These are phyloP conservation scores for Drosophila merina DNA, from an alignment of 2,888 invertebrate genomes.

Conservation along the genomic window DNA sequence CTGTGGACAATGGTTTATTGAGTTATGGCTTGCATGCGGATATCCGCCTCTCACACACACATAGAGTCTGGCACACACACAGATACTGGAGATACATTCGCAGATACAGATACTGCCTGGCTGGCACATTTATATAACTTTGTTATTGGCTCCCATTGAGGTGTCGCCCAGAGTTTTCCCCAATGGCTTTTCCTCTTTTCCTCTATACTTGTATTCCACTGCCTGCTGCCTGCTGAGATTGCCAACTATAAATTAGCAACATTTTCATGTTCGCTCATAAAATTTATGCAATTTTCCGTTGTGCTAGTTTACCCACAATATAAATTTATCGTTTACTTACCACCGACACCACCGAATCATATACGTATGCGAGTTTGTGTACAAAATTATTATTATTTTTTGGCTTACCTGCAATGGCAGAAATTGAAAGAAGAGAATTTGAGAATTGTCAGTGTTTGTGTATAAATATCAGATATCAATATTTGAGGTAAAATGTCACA, in stretches of 20 bases:
- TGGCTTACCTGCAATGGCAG: constrained; percentile 64
- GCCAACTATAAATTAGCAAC: constrained; percentile 67
- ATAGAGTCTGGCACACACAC: constrained; percentile 42
- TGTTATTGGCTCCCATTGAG: constrained; percentile 70
- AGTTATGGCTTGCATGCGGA: constrained; percentile 80
- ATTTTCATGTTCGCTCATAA: constrained; percentile 68
- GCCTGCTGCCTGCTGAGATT: constrained; percentile 44
- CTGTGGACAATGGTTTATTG: constrained; percentile 75
- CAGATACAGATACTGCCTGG: constrained; percentile 10
- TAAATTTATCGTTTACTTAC: constrained; percentile 65
- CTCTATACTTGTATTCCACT: neutral
- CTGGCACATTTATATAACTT: constrained; percentile 58
- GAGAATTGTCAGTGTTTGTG: constrained; percentile 31
- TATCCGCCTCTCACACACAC: constrained; percentile 62
- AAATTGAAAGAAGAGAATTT: constrained; percentile 22
- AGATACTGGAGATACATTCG: constrained; percentile 16
- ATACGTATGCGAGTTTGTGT: constrained; percentile 8
- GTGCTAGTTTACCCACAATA: constrained; percentile 19
- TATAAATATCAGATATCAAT: constrained; percentile 41
- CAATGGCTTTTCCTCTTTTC: constrained; percentile 8
- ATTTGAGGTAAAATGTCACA: constrained; percentile 17
- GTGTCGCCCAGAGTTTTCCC: constrained; percentile 46
- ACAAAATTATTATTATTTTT: constrained; percentile 23
- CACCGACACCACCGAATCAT: constrained; percentile 4
- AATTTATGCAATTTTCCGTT: constrained; percentile 47